Conservation (phyloP, 2,113 vertebrate species). For the Eptesicus fuscus region DNA sequence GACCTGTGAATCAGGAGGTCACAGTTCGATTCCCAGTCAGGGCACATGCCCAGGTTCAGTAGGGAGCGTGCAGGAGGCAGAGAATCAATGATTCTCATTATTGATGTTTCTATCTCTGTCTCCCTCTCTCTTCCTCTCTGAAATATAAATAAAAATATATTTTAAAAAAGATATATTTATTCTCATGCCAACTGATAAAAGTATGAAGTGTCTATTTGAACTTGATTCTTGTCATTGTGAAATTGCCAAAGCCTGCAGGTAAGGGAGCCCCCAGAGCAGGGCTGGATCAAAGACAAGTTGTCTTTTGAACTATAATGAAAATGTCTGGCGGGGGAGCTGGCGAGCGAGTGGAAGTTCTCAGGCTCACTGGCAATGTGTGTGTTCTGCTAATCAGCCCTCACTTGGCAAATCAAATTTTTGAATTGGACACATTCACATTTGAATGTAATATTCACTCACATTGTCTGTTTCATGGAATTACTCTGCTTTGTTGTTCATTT, state of each 20-base stretch:
- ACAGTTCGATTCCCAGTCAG: too few species aligned
- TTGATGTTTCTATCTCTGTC: too few species aligned
- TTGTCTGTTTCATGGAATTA: slow-evolving; percentile 40
- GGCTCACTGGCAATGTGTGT: background rate
- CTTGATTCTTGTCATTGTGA: background rate
- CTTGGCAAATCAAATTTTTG: background rate
- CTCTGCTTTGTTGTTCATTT: slow-evolving; percentile 31
- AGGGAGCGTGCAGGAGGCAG: too few species aligned
- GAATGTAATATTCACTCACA: slow-evolving; percentile 22
- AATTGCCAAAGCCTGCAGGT: background rate
- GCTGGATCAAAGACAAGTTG: background rate
- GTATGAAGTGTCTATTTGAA: background rate
- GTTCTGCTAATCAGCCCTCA: background rate
- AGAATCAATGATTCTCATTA: too few species aligned
- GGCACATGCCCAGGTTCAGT: too few species aligned
- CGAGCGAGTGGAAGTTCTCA: background rate
- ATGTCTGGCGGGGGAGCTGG: background rate
- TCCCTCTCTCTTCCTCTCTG: too few species aligned
- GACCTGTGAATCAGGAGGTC: too few species aligned
- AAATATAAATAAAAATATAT: too few species aligned
- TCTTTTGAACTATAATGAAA: background rate
- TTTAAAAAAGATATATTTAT: too few species aligned
- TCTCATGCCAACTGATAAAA: background rate
- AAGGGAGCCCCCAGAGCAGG: background rate
- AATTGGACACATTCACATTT: background rate